Evolutionary conservation across 1,140 invertebrate species (phyloP), one percentile per base, ranked within the genome.

Genomic region (Musca vetustissima): DNA sequence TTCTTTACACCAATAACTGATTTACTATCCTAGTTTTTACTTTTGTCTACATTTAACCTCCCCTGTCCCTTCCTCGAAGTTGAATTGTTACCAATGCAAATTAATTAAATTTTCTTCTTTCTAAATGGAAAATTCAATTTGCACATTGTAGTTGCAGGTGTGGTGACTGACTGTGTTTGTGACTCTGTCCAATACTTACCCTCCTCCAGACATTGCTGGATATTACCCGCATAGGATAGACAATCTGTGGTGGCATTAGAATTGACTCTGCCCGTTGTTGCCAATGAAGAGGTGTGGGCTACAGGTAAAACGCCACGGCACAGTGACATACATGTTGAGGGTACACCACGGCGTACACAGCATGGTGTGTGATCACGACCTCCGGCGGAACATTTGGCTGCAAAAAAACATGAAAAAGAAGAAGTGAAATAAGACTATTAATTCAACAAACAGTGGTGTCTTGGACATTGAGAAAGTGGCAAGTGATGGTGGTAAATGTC

Each of bases 191-290:
- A 52, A 14, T 48, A 76, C 76, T 80, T 43, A 91, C 91, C 92
- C 87, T 94, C 92, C 82, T 93, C 92, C 74, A 93, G 92, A 81
- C 93, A 94, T 82, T 92, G 90, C 24, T 92, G 87, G 72, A 94
- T 92, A 79, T 93, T 93, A 48, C 92, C 92, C 68, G 93, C 89
- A 80, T 91, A 93, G 4, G 91, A 88, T 28, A 91, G 86, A n/a
- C n/a, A 81, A 52, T 87, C 79, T 6, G 75, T 61, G 68, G 24
- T 13, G 50, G 64, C 53, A 70, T 66, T 50, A 64, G 49, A 61
- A 72, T 67, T 67, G 70, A 52, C 55, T 71, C 47, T 70, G 14
- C 43, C 52, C 65, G 69, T 57, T n/a, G n/a, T n/a, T 67, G 66
- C 22, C 71, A 59, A 68, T 43, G 71, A 69, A 14, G 75, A 52